Percentiles rank a stretch among this genome's conserved stretches.
phyloP scores from a whole-genome alignment of 2,113 vertebrate species.

The Heterocephalus glaber region DNA sequence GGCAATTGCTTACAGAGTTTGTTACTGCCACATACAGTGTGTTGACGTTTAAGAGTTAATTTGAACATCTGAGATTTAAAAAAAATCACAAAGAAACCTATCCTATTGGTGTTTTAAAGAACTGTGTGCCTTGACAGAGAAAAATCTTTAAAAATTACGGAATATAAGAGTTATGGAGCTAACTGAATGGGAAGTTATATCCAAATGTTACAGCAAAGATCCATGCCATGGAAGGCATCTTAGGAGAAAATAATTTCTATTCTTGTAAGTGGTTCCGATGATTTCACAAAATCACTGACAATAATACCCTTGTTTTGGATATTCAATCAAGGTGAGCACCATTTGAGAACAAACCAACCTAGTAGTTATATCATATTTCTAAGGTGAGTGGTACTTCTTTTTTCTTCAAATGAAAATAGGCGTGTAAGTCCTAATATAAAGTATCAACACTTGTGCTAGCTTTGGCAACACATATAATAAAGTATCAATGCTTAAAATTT shows the following conservation, averaged over 20 bases:
- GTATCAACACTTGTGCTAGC: not conserved
- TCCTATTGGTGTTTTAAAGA: constrained; percentile 55
- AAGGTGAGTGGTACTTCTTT: not conserved
- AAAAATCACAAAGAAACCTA: constrained; percentile 55
- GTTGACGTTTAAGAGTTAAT: constrained; percentile 84
- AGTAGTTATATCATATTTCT: constrained; percentile 42
- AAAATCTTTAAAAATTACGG: constrained; percentile 35
- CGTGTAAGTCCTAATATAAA: constrained; percentile 70
- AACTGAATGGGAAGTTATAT: constrained; percentile 74
- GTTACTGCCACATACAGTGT: constrained; percentile 86
- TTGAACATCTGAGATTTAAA: constrained; percentile 73
- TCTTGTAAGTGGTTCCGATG: constrained; percentile 25
- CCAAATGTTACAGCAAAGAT: constrained; percentile 59
- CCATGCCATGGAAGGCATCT: constrained; percentile 50
- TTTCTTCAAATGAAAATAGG: constrained; percentile 6
- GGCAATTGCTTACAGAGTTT: constrained; percentile 84
- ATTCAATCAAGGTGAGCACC: constrained; percentile 19
- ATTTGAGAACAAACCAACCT: not conserved
- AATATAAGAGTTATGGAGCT: constrained; percentile 70
- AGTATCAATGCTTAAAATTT: constrained; percentile 56
- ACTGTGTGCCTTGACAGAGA: constrained; percentile 20
- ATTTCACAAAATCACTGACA: constrained; percentile 59
- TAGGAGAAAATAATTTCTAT: constrained; percentile 58
- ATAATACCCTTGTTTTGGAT: constrained; percentile 13
- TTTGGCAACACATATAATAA: not conserved